Base-by-base conservation (phyloP, 1,140 invertebrate genomes). In the Drosophila asahinai region DNA sequence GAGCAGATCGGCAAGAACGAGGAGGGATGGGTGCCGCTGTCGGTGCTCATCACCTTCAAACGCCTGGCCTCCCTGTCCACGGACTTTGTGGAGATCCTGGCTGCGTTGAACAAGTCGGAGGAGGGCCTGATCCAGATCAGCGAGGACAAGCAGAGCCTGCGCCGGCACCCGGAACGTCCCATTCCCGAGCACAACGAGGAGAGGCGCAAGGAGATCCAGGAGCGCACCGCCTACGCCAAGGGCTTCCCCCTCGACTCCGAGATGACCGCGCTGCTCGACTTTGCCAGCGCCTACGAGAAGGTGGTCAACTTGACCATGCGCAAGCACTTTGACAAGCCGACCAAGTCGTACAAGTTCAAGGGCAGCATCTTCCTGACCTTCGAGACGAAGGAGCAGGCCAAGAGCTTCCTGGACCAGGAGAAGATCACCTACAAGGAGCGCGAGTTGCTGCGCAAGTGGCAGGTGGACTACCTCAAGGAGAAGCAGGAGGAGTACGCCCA, bases 351-450 rank as follows among this genome's bases (percentile, higher is more conserved):
- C 54, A 93, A 94, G 40, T 98, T 98, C 86, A 97, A 99, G 94
- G 98, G 98, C 47, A 99, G 98, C 8, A 95, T 98, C 55, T 98
- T 98, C 94, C 95, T 96, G 22, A 96, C 96, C 3, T 99, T 98
- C 86, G 95, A 95, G 80, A 96, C 95, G 33, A 94, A 95, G 57
- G 97, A 98, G 58, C 94, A 95, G 79, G 95, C 96, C 15, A 95
- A 96, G 76, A 93, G 94, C 48, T 96, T 97, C 81, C 70, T 93
- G 1, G 84, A 81, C 2, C 58, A 81, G 52, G 83, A 91, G 3
- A 86, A 83, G 51, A 79, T 97, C 0, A 96, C 97, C 91, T 97
- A 96, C 93, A 94, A 95, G 25, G 97, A 97, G 3, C 95, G 93
- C 3, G 95, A 96, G 63, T 93, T 98, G 36, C 93, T 96, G 7